A percentile compares a stretch with the other conserved stretches of the same genome.
These are phyloP conservation scores for Eristalis pertinax DNA, from an alignment of 2,888 invertebrate genomes.

Conservation along the genomic window DNA sequence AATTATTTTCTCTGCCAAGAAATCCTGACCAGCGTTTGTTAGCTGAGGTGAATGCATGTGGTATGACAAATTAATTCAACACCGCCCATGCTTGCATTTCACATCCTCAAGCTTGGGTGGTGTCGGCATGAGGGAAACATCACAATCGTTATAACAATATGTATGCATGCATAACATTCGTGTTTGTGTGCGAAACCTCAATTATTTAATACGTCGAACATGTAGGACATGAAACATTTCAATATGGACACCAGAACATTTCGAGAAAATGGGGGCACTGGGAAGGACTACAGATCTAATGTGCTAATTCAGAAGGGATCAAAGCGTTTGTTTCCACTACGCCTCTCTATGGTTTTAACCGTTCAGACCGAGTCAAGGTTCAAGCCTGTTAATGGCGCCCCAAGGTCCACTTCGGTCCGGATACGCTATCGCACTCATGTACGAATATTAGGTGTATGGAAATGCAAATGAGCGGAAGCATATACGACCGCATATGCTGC, in stretches of 20 bases:
- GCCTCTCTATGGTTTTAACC: slow-evolving; percentile 11
- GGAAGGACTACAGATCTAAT: slow-evolving; percentile 49
- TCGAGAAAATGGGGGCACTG: slow-evolving; percentile 42
- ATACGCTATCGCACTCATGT: slow-evolving; percentile 48
- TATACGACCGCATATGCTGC: slow-evolving; percentile 40
- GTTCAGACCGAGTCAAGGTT: slow-evolving; percentile 55
- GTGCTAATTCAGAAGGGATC: slow-evolving; percentile 62
- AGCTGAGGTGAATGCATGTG: slow-evolving; percentile 56
- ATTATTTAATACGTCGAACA: slow-evolving; percentile 62
- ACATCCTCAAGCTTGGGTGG: background rate
- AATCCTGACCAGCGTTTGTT: slow-evolving; percentile 47
- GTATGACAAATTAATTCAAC: slow-evolving; percentile 54
- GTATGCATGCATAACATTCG: slow-evolving; percentile 1
- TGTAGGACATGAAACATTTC: slow-evolving; percentile 62
- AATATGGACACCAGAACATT: slow-evolving; percentile 36
- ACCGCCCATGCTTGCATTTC: slow-evolving; percentile 30
- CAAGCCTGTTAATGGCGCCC: slow-evolving; percentile 64
- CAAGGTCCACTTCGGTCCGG: slow-evolving; percentile 58
- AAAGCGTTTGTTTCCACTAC: slow-evolving; percentile 55
- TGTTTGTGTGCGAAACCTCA: slow-evolving; percentile 46
- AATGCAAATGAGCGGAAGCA: slow-evolving; percentile 67
- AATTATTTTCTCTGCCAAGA: slow-evolving; percentile 51
- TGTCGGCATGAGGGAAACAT: background rate
- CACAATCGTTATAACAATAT: background rate
- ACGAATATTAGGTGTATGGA: slow-evolving; percentile 55